phyloP scores from a whole-genome alignment of 2,888 invertebrate genomes.

The Caenorhabditis sulstoni region DNA sequence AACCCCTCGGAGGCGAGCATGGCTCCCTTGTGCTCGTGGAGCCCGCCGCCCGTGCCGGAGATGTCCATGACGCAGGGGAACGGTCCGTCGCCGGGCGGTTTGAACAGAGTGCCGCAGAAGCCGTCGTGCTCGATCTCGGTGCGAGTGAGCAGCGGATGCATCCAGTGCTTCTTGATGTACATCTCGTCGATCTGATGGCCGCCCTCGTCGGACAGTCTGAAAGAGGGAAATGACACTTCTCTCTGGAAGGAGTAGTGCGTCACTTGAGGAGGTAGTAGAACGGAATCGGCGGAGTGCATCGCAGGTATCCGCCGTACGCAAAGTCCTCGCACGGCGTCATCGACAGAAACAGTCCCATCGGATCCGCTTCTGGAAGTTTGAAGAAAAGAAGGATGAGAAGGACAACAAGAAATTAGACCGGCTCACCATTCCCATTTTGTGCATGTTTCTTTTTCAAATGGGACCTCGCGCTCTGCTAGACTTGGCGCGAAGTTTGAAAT shows the following conservation, averaged over 20 bases:
- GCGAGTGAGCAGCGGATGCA: conserved; percentile 58
- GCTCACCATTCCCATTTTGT: no score
- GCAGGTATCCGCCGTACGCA: conserved; percentile 62
- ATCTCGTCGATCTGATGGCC: conserved; percentile 37
- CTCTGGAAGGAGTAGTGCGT: neutral
- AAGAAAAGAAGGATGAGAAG: no score
- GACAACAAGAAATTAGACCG: no score
- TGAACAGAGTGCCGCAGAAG: conserved; percentile 63
- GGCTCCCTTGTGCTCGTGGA: conserved; percentile 64
- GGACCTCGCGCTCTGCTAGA: no score
- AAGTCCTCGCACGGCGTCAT: conserved; percentile 61
- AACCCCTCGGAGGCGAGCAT: conserved; percentile 63
- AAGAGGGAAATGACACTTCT: no score
- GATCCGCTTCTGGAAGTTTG: conserved; percentile 66
- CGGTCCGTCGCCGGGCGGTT: conserved; percentile 64
- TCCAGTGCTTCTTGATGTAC: conserved; percentile 63
- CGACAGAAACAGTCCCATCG: conserved; percentile 66
- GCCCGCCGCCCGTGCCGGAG: conserved; percentile 63
- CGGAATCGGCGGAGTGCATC: conserved; percentile 67
- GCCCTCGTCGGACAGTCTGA: conserved; percentile 46
- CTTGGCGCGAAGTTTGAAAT: no score
- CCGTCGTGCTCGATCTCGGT: conserved; percentile 61
- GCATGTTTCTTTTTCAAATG: conserved; percentile 4
- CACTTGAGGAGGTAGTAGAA: conserved; percentile 60
- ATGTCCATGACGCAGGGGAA: conserved; percentile 64